Percentiles rank a stretch among this genome's conserved stretches.
Evolutionary conservation across 2,797 vertebrate species (phyloP).

Genomic region (Ctenochaetus hawaiiensis): DNA sequence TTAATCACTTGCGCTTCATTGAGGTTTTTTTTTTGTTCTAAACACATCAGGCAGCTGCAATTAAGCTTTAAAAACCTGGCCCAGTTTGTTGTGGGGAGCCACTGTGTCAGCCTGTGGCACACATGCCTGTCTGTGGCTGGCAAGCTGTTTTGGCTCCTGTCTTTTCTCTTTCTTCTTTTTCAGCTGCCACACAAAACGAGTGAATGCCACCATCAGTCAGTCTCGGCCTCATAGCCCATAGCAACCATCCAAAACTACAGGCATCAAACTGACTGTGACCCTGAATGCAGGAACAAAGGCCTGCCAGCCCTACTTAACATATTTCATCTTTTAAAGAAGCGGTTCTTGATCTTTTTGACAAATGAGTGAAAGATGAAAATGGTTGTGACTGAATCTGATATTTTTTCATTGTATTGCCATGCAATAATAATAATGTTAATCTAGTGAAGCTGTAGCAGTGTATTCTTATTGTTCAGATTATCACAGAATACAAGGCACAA

Average conservation of each 20-base stretch:
- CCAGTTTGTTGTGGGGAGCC: conserved; percentile 46
- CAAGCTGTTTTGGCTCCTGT: conserved; percentile 28
- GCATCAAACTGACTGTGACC: conserved; percentile 37
- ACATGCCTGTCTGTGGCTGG: conserved; percentile 35
- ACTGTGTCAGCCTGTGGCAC: conserved; percentile 29
- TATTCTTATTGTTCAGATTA: no score
- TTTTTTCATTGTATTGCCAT: background rate
- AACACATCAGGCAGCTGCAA: conserved; percentile 50
- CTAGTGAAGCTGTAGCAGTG: background rate
- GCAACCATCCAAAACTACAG: conserved; percentile 37
- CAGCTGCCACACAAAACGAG: conserved; percentile 49
- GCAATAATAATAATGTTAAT: background rate
- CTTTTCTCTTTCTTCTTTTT: conserved; percentile 20
- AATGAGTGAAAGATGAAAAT: background rate
- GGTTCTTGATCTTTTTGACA: background rate
- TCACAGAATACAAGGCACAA: no score
- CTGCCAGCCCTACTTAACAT: background rate
- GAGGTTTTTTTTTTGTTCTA: conserved; percentile 42
- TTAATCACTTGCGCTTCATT: conserved; percentile 33
- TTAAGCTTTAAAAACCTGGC: conserved; percentile 52
- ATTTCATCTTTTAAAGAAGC: background rate
- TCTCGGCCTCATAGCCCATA: conserved; percentile 37
- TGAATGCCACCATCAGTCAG: conserved; percentile 56
- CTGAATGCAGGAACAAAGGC: conserved; percentile 17
- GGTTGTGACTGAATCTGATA: background rate